Evolutionary conservation across 2,113 vertebrate genomes (phyloP), one percentile per base, ranked within the genome.

Genomic region (Litocranius walleri): DNA sequence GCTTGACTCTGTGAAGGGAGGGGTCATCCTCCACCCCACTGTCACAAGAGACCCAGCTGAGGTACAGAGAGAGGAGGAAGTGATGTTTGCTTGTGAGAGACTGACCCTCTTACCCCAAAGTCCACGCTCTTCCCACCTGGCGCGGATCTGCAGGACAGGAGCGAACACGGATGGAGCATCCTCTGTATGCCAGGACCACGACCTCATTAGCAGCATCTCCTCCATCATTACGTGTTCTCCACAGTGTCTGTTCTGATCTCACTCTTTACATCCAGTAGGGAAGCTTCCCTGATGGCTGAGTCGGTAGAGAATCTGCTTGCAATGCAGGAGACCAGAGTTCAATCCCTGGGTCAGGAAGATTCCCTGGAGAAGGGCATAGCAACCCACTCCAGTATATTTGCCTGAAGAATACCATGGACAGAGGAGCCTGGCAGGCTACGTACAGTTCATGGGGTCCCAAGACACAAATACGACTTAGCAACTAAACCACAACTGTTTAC

Each of bases 71-170:
- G 9, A 14, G 7, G 16, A 11, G 33, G 29, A 36, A 64, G 27
- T 10, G 52, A 3, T 9, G n/a, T 3, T 19, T 2, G n/a, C 48
- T 45, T 6, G 0, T 4, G 2, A 50, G 45, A 6, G 29, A 11
- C 1, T 3, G 54, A n/a, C 3, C 4, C n/a, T n/a, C 85, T 6
- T 2, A 13, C 17, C 30, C 29, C 43, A 8, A 10, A 23, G 45
- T 2, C 88, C 17, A 0, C 0, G 0, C 13, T 3, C 8, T 33
- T 36, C 33, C 87, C 78, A 4, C 25, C 7, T 7, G 3, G 52
- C 0, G 0, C 15, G 6, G 5, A 8, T 3, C 64, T 1, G 0
- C 7, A 19, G 2, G 2, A 1, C 3, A 6, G 64, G 14, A 5
- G 6, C 19, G 5, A 2, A 15, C 30, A 0, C 6, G 0, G 27